phyloP scores from a whole-genome alignment of 2,888 invertebrate genomes.

The Apamea crenata region DNA sequence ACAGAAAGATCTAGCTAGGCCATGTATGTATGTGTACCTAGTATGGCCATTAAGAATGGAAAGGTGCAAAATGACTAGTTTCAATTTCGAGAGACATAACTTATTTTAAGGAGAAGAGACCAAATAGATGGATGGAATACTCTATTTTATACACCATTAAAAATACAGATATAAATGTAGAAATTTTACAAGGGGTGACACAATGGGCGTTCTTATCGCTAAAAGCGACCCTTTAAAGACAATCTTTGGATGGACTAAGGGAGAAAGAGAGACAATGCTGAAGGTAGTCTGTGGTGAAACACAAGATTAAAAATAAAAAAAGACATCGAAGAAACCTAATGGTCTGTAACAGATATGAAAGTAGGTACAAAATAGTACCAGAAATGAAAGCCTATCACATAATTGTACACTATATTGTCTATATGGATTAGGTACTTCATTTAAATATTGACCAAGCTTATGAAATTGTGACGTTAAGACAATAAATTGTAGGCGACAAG shows the following conservation, averaged over 20 bases:
- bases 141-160: too few species aligned
- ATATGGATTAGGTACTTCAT: background rate
- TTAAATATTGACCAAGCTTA: constrained; percentile 6
- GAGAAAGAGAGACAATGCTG: too few species aligned
- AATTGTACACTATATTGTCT: background rate
- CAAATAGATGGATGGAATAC: too few species aligned
- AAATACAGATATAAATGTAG: too few species aligned
- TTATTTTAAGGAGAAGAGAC: background rate
- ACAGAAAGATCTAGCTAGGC: background rate
- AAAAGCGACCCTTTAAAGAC: too few species aligned
- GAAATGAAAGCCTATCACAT: background rate
- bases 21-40: too few species aligned
- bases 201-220: too few species aligned
- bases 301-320: background rate
- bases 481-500: background rate
- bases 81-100: background rate
- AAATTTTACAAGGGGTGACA: too few species aligned
- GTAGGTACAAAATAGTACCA: background rate
- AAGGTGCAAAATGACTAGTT: too few species aligned
- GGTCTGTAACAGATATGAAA: background rate
- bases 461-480: background rate
- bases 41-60: background rate
- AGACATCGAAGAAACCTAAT: too few species aligned
- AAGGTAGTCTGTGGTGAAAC: too few species aligned
- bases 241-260: too few species aligned